phyloP scores from a whole-genome alignment of 1,140 invertebrate genomes.

The Semibalanus balanoides region DNA sequence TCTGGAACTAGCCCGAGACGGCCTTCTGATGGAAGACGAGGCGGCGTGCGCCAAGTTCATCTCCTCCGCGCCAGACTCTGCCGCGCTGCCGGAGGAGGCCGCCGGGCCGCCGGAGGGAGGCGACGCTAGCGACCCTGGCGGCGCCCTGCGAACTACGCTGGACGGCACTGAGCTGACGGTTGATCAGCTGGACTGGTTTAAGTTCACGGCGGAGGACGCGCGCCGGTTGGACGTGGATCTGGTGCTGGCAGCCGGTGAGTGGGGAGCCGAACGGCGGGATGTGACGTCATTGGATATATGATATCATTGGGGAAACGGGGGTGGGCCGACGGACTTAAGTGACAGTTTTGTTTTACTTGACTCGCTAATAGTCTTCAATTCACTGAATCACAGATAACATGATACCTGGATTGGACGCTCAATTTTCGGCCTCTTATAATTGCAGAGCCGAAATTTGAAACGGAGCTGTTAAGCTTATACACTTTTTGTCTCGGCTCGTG shows the following conservation, averaged over 20 bases:
- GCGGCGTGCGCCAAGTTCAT: background rate
- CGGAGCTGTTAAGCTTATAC: too few species aligned
- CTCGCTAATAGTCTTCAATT: too few species aligned
- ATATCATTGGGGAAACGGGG: background rate
- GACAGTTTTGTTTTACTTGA: too few species aligned
- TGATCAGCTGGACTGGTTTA: background rate
- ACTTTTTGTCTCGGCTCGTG: too few species aligned
- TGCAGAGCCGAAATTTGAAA: too few species aligned
- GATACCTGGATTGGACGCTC: too few species aligned
- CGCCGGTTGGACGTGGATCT: background rate
- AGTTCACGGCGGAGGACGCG: background rate
- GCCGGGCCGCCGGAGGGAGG: background rate
- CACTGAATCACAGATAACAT: too few species aligned
- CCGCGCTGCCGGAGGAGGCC: background rate
- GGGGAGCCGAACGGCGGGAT: background rate
- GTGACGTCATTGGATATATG: background rate
- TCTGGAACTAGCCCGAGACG: background rate
- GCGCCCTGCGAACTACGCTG: background rate
- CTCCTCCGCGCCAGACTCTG: too few species aligned
- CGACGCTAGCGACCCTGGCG: too few species aligned
- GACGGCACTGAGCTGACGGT: background rate
- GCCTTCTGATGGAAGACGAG: background rate
- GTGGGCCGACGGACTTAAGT: too few species aligned
- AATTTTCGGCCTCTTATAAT: too few species aligned
- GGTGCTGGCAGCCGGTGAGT: background rate